phyloP scores from a whole-genome alignment of 2,888 invertebrate genomes.

The Drosophila anomalata region DNA sequence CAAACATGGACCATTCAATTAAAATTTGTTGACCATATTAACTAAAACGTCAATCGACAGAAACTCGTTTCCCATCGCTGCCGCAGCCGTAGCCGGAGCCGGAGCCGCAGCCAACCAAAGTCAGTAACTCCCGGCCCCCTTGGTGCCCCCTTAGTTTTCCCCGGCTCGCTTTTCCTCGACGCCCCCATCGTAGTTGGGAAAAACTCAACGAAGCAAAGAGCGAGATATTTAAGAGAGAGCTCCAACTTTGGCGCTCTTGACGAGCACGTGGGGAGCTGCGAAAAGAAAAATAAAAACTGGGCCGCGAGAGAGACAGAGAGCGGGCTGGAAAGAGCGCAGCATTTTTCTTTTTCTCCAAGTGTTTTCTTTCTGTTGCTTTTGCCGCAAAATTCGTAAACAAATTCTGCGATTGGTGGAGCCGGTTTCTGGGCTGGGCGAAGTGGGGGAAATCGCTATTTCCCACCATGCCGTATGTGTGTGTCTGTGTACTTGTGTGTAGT shows the following conservation, averaged over 20 bases:
- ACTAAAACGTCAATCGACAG: constrained; percentile 33
- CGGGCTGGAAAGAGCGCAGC: constrained; percentile 46
- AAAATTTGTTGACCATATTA: constrained; percentile 45
- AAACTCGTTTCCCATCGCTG: constrained; percentile 28
- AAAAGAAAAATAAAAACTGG: constrained; percentile 70
- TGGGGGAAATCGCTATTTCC: constrained; percentile 24
- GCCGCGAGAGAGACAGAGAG: constrained; percentile 51
- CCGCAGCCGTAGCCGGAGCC: too few species aligned
- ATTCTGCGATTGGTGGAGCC: constrained; percentile 81
- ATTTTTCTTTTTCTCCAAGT: constrained; percentile 52
- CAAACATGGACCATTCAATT: constrained; percentile 31
- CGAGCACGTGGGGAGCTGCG: constrained; percentile 63
- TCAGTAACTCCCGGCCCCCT: constrained; percentile 16
- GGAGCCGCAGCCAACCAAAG: constrained; percentile 43
- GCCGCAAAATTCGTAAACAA: constrained; percentile 81
- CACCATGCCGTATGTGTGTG: constrained; percentile 22
- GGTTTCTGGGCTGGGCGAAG: constrained; percentile 30
- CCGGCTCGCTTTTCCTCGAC: neutral
- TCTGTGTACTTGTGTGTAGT: constrained; percentile 57
- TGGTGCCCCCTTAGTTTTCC: neutral
- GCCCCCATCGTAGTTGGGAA: constrained; percentile 4
- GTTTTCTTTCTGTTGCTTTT: constrained; percentile 81
- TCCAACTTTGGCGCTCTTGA: too few species aligned
- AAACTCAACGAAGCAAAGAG: constrained; percentile 73
- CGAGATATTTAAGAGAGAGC: constrained; percentile 57